A percentile compares a stretch with the other conserved stretches of the same genome.
Conservation (phyloP, 2,888 invertebrate species). For the Brachypalpus laphriformis region DNA sequence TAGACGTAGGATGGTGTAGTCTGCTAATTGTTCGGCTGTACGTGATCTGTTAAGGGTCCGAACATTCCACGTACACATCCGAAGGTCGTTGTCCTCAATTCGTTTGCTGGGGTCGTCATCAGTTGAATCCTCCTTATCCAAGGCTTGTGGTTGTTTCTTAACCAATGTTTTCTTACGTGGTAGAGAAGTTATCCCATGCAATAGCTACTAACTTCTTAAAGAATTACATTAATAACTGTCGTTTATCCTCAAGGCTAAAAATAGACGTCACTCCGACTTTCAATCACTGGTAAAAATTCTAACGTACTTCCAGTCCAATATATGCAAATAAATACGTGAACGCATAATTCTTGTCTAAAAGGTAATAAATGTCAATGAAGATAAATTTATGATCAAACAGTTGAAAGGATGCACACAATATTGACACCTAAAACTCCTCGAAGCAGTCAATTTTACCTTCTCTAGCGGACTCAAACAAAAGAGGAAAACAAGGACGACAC, state of each 20-base stretch:
- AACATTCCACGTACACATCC: too few relatives aligned
- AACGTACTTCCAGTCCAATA: not conserved
- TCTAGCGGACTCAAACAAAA: conserved; percentile 12
- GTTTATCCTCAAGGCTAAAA: not conserved
- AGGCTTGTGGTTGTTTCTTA: too few relatives aligned
- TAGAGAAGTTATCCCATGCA: too few relatives aligned
- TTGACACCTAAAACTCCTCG: conserved; percentile 31
- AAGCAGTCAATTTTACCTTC: conserved; percentile 36
- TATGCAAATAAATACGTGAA: not conserved
- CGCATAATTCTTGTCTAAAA: conserved; percentile 2
- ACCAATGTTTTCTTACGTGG: too few relatives aligned
- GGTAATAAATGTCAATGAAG: conserved; percentile 47
- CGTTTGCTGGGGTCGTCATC: too few relatives aligned
- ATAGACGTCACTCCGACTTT: not conserved
- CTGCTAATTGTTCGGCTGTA: too few relatives aligned
- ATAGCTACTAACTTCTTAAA: too few relatives aligned
- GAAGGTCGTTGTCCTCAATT: too few relatives aligned
- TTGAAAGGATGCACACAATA: conserved; percentile 35
- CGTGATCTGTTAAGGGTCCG: too few relatives aligned
- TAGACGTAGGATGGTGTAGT: too few relatives aligned
- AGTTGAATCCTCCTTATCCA: too few relatives aligned
- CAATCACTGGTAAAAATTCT: not conserved
- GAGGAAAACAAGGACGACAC: not conserved
- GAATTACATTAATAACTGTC: too few relatives aligned
- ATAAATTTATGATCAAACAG: conserved; percentile 47